These are phyloP conservation scores for Boloria euphrosyne DNA, from an alignment of 2,888 invertebrate species.

Conservation along the genomic window DNA sequence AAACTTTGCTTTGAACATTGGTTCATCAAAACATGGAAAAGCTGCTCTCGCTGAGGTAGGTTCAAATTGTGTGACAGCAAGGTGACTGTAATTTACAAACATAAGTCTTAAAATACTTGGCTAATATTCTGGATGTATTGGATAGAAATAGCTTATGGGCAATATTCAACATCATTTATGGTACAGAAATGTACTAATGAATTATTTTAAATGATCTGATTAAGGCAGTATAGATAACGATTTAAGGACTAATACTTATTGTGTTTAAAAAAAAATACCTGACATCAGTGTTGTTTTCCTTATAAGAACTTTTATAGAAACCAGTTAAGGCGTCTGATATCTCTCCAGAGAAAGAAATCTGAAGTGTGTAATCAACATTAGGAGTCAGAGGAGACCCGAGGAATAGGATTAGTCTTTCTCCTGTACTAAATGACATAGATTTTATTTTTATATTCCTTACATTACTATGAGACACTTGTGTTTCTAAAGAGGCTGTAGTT, in stretches of 20 bases:
- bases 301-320: constrained; percentile 86
- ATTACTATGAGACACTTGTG: constrained; percentile 68
- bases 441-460: constrained; percentile 63
- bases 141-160: no score
- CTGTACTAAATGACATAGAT: constrained; percentile 57
- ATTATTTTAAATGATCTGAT: not conserved
- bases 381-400: constrained; percentile 67
- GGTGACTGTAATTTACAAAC: constrained; percentile 67
- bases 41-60: constrained; percentile 84
- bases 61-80: constrained; percentile 86
- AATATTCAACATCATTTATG: no score
- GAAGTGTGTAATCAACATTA: constrained; percentile 79
- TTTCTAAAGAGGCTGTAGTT: constrained; percentile 48
- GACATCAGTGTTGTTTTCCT: constrained; percentile 65
- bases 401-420: constrained; percentile 63
- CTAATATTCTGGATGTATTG: not conserved
- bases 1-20: constrained; percentile 88
- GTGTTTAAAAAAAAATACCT: constrained; percentile 58
- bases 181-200: not conserved
- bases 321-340: constrained; percentile 85
- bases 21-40: constrained; percentile 91
- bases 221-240: no score
- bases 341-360: constrained; percentile 78
- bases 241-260: not conserved
- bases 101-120: not conserved